Evolutionary conservation across 2,888 invertebrate species (phyloP).

Genomic region (Taenaris catops): DNA sequence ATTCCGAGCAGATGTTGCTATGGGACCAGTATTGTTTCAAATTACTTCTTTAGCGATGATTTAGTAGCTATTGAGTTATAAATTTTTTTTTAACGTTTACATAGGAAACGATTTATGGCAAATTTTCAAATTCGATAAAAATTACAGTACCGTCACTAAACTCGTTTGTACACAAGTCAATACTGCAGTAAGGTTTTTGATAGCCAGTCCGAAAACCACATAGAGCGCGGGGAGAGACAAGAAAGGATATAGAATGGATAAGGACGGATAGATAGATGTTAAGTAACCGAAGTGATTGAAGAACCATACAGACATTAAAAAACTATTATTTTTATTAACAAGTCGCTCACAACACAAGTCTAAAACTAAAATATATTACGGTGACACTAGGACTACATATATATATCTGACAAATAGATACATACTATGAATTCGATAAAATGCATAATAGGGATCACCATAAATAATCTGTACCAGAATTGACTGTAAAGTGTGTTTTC

Average conservation of each 20-base stretch:
- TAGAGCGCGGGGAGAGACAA: too few relatives aligned
- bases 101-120: too few relatives aligned
- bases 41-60: too few relatives aligned
- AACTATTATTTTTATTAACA: slow-evolving; percentile 71
- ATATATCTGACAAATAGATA: slow-evolving; percentile 50
- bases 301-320: slow-evolving; percentile 60
- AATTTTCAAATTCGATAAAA: too few relatives aligned
- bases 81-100: too few relatives aligned
- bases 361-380: slow-evolving; percentile 57
- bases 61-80: too few relatives aligned
- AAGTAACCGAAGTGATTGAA: slow-evolving; percentile 47
- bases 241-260: slow-evolving; percentile 35
- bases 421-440: slow-evolving; percentile 43
- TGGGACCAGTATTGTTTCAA: too few relatives aligned
- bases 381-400: slow-evolving; percentile 35
- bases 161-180: too few relatives aligned
- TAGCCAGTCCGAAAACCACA: too few relatives aligned
- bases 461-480: slow-evolving; percentile 29
- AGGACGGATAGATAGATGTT: slow-evolving; percentile 47
- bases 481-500: slow-evolving; percentile 30
- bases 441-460: slow-evolving; percentile 57
- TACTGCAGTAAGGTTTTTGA: too few relatives aligned
- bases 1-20: too few relatives aligned
- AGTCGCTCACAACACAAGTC: slow-evolving; percentile 63
- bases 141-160: too few relatives aligned